Base-by-base conservation (phyloP, 2,888 invertebrate genomes). In the Acleris sparsana region DNA sequence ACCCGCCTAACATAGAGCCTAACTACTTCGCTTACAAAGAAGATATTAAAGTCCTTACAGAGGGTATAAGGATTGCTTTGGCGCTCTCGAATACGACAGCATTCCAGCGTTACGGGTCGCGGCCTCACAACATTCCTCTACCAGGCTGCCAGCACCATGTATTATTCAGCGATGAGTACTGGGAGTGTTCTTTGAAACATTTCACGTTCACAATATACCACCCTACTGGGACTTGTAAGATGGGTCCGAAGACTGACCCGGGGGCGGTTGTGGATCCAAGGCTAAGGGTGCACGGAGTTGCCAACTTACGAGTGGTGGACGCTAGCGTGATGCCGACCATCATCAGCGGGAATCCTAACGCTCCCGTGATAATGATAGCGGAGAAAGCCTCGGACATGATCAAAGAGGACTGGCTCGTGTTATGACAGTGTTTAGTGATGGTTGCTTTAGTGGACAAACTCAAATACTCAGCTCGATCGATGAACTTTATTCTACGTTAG, bases 331-430 rank as follows among this genome's bases (percentile, higher is more conserved):
- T 98, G 97, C 97, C 97, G 0, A 95, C 94, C 1, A 97, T 98
- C 68, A 94, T 97, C 16, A 97, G 97, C 80, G 97, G 97, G 0
- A 97, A 98, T 87, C 97, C 97, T 0, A 97, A 97, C 82, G 97
- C 97, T 1, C 97, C 97, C 0, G 95, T 95, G 1, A 97, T 98
- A 53, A 97, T 97, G 97, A 97, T 98, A 60, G 98, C 96, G 0
- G 97, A 98, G 78, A 97, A 97, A 82, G 97, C 95, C 0, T 95
- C 97, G 7, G 97, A 98, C 80, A 94, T 98, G 94, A 96, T 98
- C 70, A 97, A 97, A 82, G 95, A 97, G 82, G 97, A 97, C 85
- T 97, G 97, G 97, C 94, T 94, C 60, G 88, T 87, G 74, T 92
- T 87, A 90, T 92, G 92, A 93, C 88, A 86, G 83, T 79, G 84